Evolutionary conservation across 2,888 invertebrate species (phyloP), one percentile per base, ranked within the genome.

Genomic region (Bellardia bayeri): DNA sequence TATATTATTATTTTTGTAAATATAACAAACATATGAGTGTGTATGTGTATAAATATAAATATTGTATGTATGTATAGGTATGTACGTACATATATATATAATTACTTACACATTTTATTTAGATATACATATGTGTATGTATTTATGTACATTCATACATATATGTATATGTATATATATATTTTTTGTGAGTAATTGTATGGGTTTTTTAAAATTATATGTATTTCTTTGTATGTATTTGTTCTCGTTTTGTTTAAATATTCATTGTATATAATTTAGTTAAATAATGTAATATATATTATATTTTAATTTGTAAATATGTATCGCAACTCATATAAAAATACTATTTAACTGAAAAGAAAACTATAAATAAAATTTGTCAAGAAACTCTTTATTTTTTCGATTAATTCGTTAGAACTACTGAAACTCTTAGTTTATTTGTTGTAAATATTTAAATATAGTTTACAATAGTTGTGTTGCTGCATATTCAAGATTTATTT

Each of bases 1-100:
- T 16, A 23, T 16, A 23, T 56, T 16, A n/a, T 56, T 56, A 23
- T 9, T 56, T 56, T 56, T 14, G 23, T 76, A 56, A 33, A 58
- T 69, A 74, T 80, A 72, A 71, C 64, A 78, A 51, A 83, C 79
- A 72, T 45, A 63, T 71, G 79, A 49, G 80, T 85, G 80, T 88
- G 89, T 89, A 83, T 88, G 84, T 83, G 75, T 82, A 75, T 61
- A 56, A 54, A 75, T 71, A 71, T 79, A 58, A 45, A 84, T 63
- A 72, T 75, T 58, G 37, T 76, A 64, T 51, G 37, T 76, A 64
- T 51, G 16, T 75, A 63, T 51, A 30, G 23, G 23, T 23, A 23
- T 23, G 0, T 23, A 23, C 23, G 23, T 23, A 23, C 23, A 23
- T 63, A 9, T 42, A n/a, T 68, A 49, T 49, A 51, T 58, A 66